These are phyloP conservation scores for Lanistes nyassanus DNA, from an alignment of 1,140 invertebrate genomes.

Conservation along the genomic window DNA sequence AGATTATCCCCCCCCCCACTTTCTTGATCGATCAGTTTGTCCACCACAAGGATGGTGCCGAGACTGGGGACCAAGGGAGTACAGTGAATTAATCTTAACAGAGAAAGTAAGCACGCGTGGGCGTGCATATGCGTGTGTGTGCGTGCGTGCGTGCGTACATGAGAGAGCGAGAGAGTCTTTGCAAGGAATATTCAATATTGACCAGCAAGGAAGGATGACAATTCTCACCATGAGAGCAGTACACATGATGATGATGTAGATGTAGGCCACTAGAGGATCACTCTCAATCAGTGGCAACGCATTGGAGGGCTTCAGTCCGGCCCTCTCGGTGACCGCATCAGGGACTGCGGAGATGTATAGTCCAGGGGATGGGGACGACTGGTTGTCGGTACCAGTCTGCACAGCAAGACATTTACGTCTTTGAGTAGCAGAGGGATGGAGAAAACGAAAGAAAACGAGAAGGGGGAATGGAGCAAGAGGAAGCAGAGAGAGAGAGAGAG, in stretches of 20 bases:
- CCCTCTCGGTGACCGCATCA: neutral
- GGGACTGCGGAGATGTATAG: neutral
- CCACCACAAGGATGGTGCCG: no score
- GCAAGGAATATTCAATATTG: no score
- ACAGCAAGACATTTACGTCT: neutral
- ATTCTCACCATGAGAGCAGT: constrained; percentile 31
- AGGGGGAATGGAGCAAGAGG: neutral
- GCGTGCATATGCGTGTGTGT: neutral
- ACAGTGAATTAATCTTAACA: no score
- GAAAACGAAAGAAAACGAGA: neutral
- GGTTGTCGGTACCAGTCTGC: constrained; percentile 10
- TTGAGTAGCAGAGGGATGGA: neutral
- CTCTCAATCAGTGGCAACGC: constrained; percentile 35
- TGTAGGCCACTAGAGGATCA: constrained; percentile 39
- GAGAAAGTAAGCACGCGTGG: no score
- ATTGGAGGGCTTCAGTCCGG: neutral
- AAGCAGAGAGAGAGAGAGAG: constrained; percentile 9
- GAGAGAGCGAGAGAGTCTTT: no score
- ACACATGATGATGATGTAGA: constrained; percentile 44
- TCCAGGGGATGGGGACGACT: neutral
- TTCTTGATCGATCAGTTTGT: no score
- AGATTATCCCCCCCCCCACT: no score
- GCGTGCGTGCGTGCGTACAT: neutral
- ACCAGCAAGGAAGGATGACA: no score
- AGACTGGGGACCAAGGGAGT: no score